Evolutionary conservation across 2,888 invertebrate species (phyloP), one percentile per base, ranked within the genome.

Genomic region (Patella pellucida): DNA sequence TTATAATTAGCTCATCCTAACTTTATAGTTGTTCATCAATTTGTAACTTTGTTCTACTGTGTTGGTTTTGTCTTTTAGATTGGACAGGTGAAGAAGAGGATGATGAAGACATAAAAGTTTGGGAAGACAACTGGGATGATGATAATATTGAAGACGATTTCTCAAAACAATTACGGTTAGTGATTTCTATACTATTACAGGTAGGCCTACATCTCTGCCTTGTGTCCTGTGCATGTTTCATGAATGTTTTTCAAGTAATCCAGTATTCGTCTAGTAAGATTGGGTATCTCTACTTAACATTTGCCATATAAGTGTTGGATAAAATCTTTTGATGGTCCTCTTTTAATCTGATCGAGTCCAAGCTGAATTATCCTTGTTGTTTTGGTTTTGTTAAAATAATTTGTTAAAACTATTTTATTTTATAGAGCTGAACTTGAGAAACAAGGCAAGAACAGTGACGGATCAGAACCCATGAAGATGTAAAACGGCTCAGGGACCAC

Each of bases 111-210:
- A 95, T 97, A 0, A 98, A 97, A 84, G 98, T 99, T 0, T 99
- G 99, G 99, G 99, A 99, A 91, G 99, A 99, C 90, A 99, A 99
- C 89, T 99, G 99, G 99, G 99, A 99, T 91, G 99, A 99, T 91
- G 99, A 99, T 90, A 96, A 98, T 87, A 95, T 98, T 16, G 99
- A 99, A 91, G 99, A 99, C 90, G 99, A 99, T 92, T 99, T 99
- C 90, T 97, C 96, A 89, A 95, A 96, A 89, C 98, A 99, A 90
- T 92, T 99, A 77, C 95, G 96, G 95, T 96, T 92, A 77, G 78
- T 41, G 9, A 41, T 41, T 41, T 7, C 9, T 41, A 5, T 41
- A 3, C 41, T n/a, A n/a, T n/a, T n/a, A n/a, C n/a, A n/a, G n/a
- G n/a, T n/a, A n/a, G n/a, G n/a, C n/a, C n/a, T n/a, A n/a, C n/a